These are phyloP conservation scores for Natrix natrix DNA, from an alignment of 2,797 vertebrate genomes.

Conservation along the genomic window DNA sequence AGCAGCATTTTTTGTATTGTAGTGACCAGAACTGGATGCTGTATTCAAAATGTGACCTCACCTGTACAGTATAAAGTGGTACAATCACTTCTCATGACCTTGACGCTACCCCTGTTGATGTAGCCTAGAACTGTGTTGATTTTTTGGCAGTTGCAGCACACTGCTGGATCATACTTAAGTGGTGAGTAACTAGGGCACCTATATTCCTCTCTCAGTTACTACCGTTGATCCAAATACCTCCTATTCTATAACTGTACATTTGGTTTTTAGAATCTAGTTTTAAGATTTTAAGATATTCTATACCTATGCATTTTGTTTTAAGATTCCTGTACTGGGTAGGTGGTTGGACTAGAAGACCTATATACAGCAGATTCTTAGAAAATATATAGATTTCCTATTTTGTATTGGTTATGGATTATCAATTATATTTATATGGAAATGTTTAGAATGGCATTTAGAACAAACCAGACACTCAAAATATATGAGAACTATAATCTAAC, in stretches of 20 bases:
- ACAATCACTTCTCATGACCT: neutral
- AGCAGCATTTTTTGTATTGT: neutral
- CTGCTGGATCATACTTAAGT: neutral
- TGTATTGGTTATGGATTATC: neutral
- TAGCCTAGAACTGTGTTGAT: neutral
- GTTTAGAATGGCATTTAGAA: neutral
- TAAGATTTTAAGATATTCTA: neutral
- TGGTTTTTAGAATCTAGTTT: neutral
- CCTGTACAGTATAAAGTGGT: neutral
- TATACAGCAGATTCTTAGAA: neutral
- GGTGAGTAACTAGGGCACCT: neutral
- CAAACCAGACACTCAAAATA: neutral
- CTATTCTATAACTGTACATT: neutral
- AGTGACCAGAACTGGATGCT: neutral
- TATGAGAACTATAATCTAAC: neutral
- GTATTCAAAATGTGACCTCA: neutral
- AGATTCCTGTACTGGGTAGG: neutral
- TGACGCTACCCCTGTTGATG: neutral
- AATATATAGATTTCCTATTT: neutral
- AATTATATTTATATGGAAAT: neutral
- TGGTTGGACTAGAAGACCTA: neutral
- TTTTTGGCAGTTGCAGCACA: neutral
- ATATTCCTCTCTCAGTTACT: neutral
- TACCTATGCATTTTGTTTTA: neutral
- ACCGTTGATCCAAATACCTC: neutral